Percentiles rank a stretch among this genome's conserved stretches.
These are phyloP conservation scores for Uloborus diversus DNA, from an alignment of 1,140 invertebrate species.

Conservation along the genomic window DNA sequence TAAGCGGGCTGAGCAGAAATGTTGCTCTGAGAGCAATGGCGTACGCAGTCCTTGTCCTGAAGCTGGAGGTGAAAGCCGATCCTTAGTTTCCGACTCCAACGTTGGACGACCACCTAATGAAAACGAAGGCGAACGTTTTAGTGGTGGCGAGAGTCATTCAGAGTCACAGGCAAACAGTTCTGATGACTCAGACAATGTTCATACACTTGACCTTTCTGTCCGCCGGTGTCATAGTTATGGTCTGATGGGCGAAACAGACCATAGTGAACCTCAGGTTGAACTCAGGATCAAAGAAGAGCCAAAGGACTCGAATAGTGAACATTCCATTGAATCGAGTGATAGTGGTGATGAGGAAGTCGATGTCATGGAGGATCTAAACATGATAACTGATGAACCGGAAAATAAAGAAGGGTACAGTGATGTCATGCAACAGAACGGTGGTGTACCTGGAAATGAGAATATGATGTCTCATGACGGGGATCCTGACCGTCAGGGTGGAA, in stretches of 20 bases:
- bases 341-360: conserved; percentile 50
- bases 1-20: conserved; percentile 72
- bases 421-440: conserved; percentile 26
- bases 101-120: conserved; percentile 13
- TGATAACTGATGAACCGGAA: conserved; percentile 26
- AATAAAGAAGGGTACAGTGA: conserved; percentile 16
- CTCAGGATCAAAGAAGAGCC: conserved; percentile 48
- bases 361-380: conserved; percentile 36
- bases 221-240: conserved; percentile 11
- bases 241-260: not conserved
- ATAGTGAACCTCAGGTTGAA: conserved; percentile 22
- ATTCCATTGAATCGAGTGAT: conserved; percentile 49
- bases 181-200: conserved; percentile 58
- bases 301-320: conserved; percentile 34
- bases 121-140: conserved; percentile 30
- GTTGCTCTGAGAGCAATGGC: conserved; percentile 45
- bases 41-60: conserved; percentile 42
- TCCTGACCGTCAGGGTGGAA: conserved; percentile 6
- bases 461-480: conserved; percentile 17
- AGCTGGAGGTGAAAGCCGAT: conserved; percentile 6
- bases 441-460: conserved; percentile 15
- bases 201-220: conserved; percentile 60
- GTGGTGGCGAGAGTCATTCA: conserved; percentile 35
- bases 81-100: not conserved
- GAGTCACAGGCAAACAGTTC: conserved; percentile 46